Evolutionary conservation across 2,797 vertebrate genomes (phyloP).

Genomic region (Macropodus opercularis): DNA sequence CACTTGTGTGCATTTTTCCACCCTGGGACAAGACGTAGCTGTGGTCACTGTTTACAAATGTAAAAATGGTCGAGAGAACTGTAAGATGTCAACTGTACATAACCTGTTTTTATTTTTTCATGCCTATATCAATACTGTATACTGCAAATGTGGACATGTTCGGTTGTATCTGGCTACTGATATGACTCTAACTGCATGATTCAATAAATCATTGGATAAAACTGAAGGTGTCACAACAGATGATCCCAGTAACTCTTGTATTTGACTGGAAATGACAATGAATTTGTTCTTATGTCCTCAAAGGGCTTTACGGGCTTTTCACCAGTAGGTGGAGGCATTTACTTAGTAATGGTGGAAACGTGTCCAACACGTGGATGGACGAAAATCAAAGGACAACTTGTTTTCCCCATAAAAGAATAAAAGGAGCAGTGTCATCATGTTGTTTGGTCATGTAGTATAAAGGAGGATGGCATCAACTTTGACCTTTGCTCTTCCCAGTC

Average conservation of each 20-base stretch:
- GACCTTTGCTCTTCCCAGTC: not conserved
- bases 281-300: no score
- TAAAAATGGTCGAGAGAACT: slow-evolving; percentile 56
- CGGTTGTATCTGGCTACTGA: slow-evolving; percentile 74
- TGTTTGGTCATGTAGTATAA: not conserved
- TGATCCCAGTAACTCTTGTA: not conserved
- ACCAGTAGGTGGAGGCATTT: slow-evolving; percentile 68
- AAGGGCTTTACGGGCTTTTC: not conserved
- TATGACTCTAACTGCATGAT: slow-evolving; percentile 78
- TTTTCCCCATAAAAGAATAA: not conserved
- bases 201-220: slow-evolving; percentile 76
- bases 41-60: slow-evolving; percentile 69
- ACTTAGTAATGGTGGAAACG: slow-evolving; percentile 29
- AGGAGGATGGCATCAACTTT: not conserved
- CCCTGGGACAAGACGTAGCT: slow-evolving; percentile 47
- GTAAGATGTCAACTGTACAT: slow-evolving; percentile 71
- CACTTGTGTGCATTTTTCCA: slow-evolving; percentile 53
- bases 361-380: not conserved
- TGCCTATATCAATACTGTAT: slow-evolving; percentile 81
- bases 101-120: slow-evolving; percentile 62
- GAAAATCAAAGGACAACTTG: not conserved
- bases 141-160: slow-evolving; percentile 72
- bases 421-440: not conserved
- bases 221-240: slow-evolving; percentile 3
- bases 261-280: not conserved